Percentiles rank a stretch among this genome's conserved stretches.
Conservation (phyloP, 1,140 invertebrate genomes). For the Cataglyphis hispanica region DNA sequence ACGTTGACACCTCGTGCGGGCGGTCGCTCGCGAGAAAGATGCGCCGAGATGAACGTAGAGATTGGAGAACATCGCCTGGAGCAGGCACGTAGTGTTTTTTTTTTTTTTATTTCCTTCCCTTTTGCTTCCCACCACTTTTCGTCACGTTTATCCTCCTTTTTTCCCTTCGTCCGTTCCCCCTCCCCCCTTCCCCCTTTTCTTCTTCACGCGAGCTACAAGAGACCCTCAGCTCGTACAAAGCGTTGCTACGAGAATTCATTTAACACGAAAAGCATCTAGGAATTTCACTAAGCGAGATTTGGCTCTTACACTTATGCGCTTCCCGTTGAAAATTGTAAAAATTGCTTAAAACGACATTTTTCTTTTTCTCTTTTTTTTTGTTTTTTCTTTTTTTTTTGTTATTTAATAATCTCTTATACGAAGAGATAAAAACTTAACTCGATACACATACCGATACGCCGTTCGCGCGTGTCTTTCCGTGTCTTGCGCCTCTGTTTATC, state of each 20-base stretch:
- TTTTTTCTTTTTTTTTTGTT: slow-evolving; percentile 37
- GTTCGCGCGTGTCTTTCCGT: slow-evolving; percentile 10
- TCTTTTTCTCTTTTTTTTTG: slow-evolving; percentile 36
- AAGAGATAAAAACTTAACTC: slow-evolving; percentile 49
- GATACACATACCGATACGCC: slow-evolving; percentile 4
- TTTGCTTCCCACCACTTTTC: neutral
- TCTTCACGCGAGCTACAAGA: slow-evolving; percentile 33
- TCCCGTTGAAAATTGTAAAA: slow-evolving; percentile 79
- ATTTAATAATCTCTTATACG: slow-evolving; percentile 51
- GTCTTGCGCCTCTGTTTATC: neutral
- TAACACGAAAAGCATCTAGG: slow-evolving; percentile 79
- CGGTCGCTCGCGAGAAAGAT: neutral
- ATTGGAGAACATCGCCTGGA: slow-evolving; percentile 19
- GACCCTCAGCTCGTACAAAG: slow-evolving; percentile 69
- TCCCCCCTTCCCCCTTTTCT: too few relatives aligned
- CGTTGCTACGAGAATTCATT: slow-evolving; percentile 72
- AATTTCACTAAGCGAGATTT: slow-evolving; percentile 70
- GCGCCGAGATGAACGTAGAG: slow-evolving; percentile 39
- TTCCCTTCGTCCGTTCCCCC: too few relatives aligned
- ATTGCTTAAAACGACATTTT: slow-evolving; percentile 72
- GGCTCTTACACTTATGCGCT: slow-evolving; percentile 64
- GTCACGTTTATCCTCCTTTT: neutral
- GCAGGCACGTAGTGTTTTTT: neutral
- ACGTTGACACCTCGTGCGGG: neutral
- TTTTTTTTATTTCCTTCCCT: slow-evolving; percentile 32